These are phyloP conservation scores for Nothoprocta perdicaria DNA, from an alignment of 2,113 vertebrate genomes.

Conservation along the genomic window DNA sequence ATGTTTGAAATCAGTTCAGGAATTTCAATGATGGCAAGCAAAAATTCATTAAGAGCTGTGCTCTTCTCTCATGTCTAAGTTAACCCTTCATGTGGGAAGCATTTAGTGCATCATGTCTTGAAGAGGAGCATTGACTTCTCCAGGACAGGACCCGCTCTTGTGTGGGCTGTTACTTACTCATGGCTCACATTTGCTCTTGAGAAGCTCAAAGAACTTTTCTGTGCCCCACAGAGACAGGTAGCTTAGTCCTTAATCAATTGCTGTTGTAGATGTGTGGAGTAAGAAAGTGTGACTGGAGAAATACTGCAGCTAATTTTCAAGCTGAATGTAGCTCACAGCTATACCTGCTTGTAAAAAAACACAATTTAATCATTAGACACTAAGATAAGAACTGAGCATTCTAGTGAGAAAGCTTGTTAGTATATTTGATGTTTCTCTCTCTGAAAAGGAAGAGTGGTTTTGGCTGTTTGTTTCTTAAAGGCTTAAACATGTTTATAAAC, in stretches of 20 bases:
- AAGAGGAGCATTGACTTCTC: neutral
- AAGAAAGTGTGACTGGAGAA: neutral
- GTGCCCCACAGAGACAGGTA: neutral
- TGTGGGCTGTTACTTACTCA: neutral
- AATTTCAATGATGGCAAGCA: neutral
- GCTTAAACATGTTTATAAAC: neutral
- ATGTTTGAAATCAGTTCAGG: slow-evolving; percentile 22
- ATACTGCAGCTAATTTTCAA: neutral
- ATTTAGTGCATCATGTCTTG: neutral
- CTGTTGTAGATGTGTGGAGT: neutral
- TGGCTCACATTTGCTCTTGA: neutral
- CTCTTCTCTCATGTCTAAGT: neutral
- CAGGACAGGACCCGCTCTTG: neutral
- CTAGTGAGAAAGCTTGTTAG: neutral
- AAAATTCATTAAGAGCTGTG: neutral
- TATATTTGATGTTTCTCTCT: neutral
- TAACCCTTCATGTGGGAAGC: neutral
- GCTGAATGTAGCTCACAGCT: neutral
- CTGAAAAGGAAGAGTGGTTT: neutral
- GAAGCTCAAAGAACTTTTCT: neutral
- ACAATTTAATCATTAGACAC: neutral
- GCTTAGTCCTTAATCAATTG: neutral
- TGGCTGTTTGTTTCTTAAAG: neutral
- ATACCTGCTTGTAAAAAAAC: neutral
- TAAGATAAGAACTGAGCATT: neutral